Conservation (phyloP, 2,797 vertebrate species). For the Lophius americanus region DNA sequence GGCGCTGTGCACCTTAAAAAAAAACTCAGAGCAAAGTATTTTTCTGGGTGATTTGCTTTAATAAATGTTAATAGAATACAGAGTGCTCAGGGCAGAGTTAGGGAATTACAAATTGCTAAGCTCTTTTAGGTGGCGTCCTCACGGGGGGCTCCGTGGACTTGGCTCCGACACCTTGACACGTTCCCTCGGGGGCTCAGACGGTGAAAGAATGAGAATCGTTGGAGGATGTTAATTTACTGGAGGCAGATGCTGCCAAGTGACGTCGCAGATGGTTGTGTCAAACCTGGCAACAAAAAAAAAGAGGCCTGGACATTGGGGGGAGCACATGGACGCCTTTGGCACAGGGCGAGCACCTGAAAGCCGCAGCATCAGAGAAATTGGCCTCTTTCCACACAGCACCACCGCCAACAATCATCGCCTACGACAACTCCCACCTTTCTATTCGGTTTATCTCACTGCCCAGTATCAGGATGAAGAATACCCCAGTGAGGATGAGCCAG, state of each 20-base stretch:
- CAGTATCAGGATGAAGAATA: slow-evolving; percentile 67
- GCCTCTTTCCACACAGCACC: slow-evolving; percentile 18
- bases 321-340: slow-evolving; percentile 62
- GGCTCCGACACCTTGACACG: slow-evolving; percentile 52
- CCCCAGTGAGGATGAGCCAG: slow-evolving; percentile 13
- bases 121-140: slow-evolving; percentile 48
- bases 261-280: slow-evolving; percentile 73
- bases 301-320: slow-evolving; percentile 6
- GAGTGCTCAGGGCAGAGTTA: slow-evolving; percentile 43
- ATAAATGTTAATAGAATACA: slow-evolving; percentile 66
- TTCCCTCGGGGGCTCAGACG: slow-evolving; percentile 41
- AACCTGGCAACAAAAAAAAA: slow-evolving; percentile 64
- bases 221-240: slow-evolving; percentile 64
- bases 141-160: slow-evolving; percentile 48
- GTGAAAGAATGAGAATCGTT: slow-evolving; percentile 46
- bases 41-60: slow-evolving; percentile 35
- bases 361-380: slow-evolving; percentile 32
- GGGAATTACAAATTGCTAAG: slow-evolving; percentile 59
- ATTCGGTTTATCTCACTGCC: slow-evolving; percentile 68
- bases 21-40: too few species aligned
- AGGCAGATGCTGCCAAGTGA: slow-evolving; percentile 63
- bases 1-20: too few species aligned
- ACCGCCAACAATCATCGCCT: slow-evolving; percentile 12
- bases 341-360: slow-evolving; percentile 67
- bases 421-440: slow-evolving; percentile 19